Base-by-base conservation (phyloP, 2,888 invertebrate genomes). In the Ophion slaviceki region DNA sequence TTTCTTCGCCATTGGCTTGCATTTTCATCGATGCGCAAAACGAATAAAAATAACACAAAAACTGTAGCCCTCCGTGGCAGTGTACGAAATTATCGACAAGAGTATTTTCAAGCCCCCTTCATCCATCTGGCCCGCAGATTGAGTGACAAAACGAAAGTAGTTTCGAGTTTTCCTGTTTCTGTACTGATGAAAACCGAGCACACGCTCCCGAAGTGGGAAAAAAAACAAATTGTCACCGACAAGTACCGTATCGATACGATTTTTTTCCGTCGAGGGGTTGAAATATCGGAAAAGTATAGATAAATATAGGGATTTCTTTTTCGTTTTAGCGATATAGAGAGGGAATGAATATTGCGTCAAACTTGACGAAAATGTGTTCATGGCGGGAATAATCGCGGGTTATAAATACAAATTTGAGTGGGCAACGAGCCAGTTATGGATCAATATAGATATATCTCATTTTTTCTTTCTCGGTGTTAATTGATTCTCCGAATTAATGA, bases 401-500 rank as follows among this genome's bases (percentile, higher is more conserved):
- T 66, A 40, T 20, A 17, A 45, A 68, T 47, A 68, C 14, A 14
- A 68, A n/a, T 47, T 47, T 68, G 6, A 24, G 24, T 17, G 7
- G 45, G 6, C 24, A 20, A 14, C 17, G 20, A 14, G 11, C 24
- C 24, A 24, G 45, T 68, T 45, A 24, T 68, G 14, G 2, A 24
- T 20, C 45, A 24, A 59, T 59, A 5, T 59, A n/a, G 5, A 45
- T 24, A 20, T 74, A 5, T 71, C 36, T 47, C 6, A 36, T 61
- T 61, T 57, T 74, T 20, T 57, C 17, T 24, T 47, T 47, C 53
- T 10, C 67, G 61, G 40, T 17, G 61, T 17, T 59, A 20, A 72
- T 62, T 72, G 62, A 79, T 85, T 76, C 40, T 67, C 67, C 36
- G 67, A 79, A 76, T 82, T 61, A 45, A 72, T 67, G 66, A 80